A percentile compares a stretch with the other conserved stretches of the same genome.
Conservation (phyloP, 2,113 vertebrate species). For the Muntiacus reevesi region DNA sequence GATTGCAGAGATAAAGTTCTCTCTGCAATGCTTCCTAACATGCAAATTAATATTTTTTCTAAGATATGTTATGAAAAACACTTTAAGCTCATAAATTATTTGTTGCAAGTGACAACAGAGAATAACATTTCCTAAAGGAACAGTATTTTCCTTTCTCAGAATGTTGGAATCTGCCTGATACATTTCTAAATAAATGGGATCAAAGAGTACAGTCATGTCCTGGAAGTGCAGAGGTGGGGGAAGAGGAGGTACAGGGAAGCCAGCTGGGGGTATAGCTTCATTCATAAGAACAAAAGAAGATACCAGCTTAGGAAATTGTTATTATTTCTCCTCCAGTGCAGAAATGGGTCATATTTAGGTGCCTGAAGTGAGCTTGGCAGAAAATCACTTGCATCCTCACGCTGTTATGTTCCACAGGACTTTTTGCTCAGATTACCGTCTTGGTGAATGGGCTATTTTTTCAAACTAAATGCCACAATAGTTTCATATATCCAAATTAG, state of each 20-base stretch:
- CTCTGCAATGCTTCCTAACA: neutral
- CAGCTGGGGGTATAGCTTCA: neutral
- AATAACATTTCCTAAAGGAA: slow-evolving; percentile 9
- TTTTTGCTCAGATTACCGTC: neutral
- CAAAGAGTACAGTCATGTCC: neutral
- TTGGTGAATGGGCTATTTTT: slow-evolving; percentile 8
- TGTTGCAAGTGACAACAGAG: neutral
- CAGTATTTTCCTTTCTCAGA: neutral
- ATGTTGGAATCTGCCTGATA: neutral
- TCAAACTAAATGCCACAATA: neutral
- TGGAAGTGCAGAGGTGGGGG: neutral
- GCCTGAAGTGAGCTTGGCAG: slow-evolving; percentile 12
- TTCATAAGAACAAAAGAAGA: neutral
- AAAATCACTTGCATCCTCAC: neutral
- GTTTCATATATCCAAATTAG: neutral
- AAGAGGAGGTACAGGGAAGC: neutral
- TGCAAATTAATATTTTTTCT: neutral
- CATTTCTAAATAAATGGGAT: neutral
- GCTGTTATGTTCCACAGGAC: neutral
- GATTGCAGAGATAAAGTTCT: neutral
- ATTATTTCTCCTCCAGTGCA: neutral
- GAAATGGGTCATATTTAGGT: slow-evolving; percentile 12
- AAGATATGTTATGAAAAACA: slow-evolving; percentile 15
- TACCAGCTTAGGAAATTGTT: neutral
- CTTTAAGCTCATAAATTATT: neutral